Conservation (phyloP, 2,797 vertebrate species). For the Saxicola maurus region DNA sequence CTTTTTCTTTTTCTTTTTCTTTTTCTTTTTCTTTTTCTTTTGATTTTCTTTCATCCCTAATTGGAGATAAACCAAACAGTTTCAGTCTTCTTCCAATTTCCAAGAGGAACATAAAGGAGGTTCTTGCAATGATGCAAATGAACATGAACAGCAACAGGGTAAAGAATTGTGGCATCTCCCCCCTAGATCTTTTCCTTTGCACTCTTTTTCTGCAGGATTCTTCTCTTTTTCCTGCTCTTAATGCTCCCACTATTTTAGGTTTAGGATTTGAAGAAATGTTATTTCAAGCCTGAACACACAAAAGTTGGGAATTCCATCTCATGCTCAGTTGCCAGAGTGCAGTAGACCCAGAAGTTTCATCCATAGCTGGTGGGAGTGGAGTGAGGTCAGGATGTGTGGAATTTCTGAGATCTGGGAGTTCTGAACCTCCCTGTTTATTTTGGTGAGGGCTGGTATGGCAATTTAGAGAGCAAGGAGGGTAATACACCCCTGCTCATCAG, state of each 20-base stretch:
- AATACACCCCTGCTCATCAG: not conserved
- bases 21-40: not conserved
- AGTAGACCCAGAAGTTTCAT: not conserved
- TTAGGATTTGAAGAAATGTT: not conserved
- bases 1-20: no score
- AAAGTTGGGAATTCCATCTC: not conserved
- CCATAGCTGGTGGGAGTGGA: accelerated
- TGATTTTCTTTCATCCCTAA: not conserved
- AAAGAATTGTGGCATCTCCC: not conserved
- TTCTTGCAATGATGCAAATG: not conserved
- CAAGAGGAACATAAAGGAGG: not conserved
- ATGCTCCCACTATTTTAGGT: not conserved
- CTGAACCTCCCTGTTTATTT: not conserved
- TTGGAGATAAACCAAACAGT: not conserved
- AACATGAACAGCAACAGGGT: accelerated
- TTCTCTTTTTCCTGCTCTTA: not conserved
- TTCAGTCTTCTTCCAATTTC: not conserved
- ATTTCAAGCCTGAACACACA: not conserved
- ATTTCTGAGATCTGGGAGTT: not conserved
- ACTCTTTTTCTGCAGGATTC: not conserved
- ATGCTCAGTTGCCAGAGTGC: not conserved
- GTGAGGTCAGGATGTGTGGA: accelerated
- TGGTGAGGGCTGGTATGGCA: not conserved
- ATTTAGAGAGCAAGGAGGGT: not conserved
- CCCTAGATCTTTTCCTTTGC: not conserved